These are phyloP conservation scores for Cerastoderma edule DNA, from an alignment of 2,888 invertebrate genomes.

Conservation along the genomic window DNA sequence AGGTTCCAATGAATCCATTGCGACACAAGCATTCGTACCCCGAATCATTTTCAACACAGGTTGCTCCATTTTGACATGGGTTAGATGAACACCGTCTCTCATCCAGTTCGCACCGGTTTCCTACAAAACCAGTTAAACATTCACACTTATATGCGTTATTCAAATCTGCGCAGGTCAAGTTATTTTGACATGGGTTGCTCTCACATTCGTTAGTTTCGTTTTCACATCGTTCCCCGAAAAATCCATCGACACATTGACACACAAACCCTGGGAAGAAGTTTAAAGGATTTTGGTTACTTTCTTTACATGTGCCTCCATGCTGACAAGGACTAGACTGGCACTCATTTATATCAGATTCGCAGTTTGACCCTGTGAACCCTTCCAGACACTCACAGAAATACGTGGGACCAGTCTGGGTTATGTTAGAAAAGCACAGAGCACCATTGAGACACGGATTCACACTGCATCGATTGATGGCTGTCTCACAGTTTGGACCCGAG, in stretches of 20 bases:
- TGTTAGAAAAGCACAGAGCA: constrained; percentile 70
- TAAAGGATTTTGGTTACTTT: constrained; percentile 81
- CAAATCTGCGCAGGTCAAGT: constrained; percentile 68
- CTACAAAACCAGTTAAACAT: constrained; percentile 60
- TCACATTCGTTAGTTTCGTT: constrained; percentile 65
- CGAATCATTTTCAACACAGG: constrained; percentile 85
- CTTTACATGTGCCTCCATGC: constrained; percentile 96
- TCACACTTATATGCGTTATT: constrained; percentile 87
- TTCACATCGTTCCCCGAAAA: constrained; percentile 64
- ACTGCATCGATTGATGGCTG: constrained; percentile 66
- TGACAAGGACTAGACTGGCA: constrained; percentile 97
- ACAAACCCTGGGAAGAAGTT: constrained; percentile 70
- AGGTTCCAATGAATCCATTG: constrained; percentile 58
- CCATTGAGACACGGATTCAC: constrained; percentile 85
- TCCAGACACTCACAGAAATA: constrained; percentile 66
- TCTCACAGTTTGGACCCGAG: constrained; percentile 73
- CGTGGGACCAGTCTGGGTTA: constrained; percentile 24
- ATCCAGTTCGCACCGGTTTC: constrained; percentile 89
- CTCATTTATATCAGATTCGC: constrained; percentile 91
- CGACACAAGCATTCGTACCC: constrained; percentile 65
- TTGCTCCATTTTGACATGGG: constrained; percentile 95
- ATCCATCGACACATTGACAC: constrained; percentile 68
- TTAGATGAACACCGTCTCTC: constrained; percentile 96
- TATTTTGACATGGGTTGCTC: constrained; percentile 65
- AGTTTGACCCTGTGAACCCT: constrained; percentile 72